These are phyloP conservation scores for Caligus rogercresseyi DNA, from an alignment of 1,140 invertebrate species.

Conservation along the genomic window DNA sequence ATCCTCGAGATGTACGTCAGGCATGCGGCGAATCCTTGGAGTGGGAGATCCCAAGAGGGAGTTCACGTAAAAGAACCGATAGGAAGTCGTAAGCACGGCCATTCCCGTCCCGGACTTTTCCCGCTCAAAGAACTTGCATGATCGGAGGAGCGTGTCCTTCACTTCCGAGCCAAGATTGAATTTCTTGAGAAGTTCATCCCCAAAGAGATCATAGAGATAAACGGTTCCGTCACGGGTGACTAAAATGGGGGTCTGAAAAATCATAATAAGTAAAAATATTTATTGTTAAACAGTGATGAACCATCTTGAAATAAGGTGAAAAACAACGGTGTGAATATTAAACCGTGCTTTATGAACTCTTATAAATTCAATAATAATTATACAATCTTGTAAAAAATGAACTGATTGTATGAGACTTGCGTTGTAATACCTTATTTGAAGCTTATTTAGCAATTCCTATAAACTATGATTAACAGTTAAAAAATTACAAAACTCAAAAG, in stretches of 20 bases:
- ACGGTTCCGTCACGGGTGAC: slow-evolving; percentile 15
- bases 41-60: not conserved
- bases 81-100: slow-evolving; percentile 14
- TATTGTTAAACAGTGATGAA: too few species aligned
- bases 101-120: slow-evolving; percentile 7
- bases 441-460: too few species aligned
- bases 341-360: too few species aligned
- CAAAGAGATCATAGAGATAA: slow-evolving; percentile 15
- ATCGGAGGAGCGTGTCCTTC: slow-evolving; percentile 6
- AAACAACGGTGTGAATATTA: too few species aligned
- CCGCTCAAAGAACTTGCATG: not conserved
- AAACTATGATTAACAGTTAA: too few species aligned
- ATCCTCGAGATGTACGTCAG: not conserved
- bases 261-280: not conserved
- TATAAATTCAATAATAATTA: too few species aligned
- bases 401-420: too few species aligned
- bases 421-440: too few species aligned
- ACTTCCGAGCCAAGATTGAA: slow-evolving; percentile 12
- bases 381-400: too few species aligned
- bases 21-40: not conserved
- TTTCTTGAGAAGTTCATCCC: not conserved
- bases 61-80: slow-evolving; percentile 15
- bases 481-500: too few species aligned
- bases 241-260: slow-evolving; percentile 1
- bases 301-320: too few species aligned